These are phyloP conservation scores for Oreochromis aureus DNA, from an alignment of 2,113 vertebrate genomes.

Conservation along the genomic window DNA sequence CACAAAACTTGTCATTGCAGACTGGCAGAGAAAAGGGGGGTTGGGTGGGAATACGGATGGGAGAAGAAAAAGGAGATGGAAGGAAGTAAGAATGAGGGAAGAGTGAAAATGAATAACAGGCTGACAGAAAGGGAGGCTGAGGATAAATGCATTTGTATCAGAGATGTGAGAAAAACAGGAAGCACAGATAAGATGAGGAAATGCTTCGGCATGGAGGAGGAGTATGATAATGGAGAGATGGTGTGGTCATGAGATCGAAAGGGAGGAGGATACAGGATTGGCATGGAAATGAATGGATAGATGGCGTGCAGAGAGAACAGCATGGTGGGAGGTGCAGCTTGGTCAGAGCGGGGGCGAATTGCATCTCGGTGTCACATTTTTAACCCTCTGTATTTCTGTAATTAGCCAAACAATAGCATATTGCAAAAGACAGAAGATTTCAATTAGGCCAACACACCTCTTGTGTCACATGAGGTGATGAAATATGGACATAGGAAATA, in stretches of 20 bases:
- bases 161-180: neutral
- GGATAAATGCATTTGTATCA: neutral
- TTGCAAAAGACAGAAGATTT: constrained; percentile 25
- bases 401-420: constrained; percentile 31
- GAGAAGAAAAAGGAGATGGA: neutral
- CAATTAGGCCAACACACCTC: neutral
- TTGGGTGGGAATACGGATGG: neutral
- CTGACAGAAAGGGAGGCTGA: neutral
- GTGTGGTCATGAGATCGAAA: constrained; percentile 20
- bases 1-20: constrained; percentile 54
- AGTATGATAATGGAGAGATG: constrained; percentile 22
- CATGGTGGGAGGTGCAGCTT: constrained; percentile 63
- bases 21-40: constrained; percentile 16
- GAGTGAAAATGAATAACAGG: neutral
- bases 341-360: constrained; percentile 32
- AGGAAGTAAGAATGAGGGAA: neutral
- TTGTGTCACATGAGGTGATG: neutral
- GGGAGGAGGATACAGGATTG: constrained; percentile 38
- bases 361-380: constrained; percentile 41
- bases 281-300: constrained; percentile 38
- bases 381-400: constrained; percentile 43
- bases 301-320: constrained; percentile 56
- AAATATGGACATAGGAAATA: neutral
- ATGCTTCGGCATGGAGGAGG: constrained; percentile 4
- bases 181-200: neutral